These are phyloP conservation scores for Oreonectes daqikongensis DNA, from an alignment of 2,797 vertebrate genomes.

Conservation along the genomic window DNA sequence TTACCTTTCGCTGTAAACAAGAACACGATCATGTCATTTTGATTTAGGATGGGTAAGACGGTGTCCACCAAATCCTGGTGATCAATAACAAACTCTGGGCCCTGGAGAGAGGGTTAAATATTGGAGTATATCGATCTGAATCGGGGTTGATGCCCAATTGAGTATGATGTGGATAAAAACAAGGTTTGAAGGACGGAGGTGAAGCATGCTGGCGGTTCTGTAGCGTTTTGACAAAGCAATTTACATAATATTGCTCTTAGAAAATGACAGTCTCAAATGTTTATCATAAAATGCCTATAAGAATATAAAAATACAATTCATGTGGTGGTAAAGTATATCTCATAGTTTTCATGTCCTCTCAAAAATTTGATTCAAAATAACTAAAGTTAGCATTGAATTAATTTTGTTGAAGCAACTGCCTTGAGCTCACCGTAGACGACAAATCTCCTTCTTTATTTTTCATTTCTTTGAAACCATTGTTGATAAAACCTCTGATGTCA, in stretches of 20 bases:
- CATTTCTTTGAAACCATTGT: conserved; percentile 74
- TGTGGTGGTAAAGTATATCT: too few relatives aligned
- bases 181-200: not conserved
- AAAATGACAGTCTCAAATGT: not conserved
- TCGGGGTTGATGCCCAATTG: not conserved
- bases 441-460: conserved; percentile 77
- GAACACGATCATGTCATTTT: conserved; percentile 76
- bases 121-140: not conserved
- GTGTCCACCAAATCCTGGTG: conserved; percentile 75
- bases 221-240: not conserved
- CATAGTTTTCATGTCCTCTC: too few relatives aligned
- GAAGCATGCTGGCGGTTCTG: not conserved
- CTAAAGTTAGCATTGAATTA: too few relatives aligned
- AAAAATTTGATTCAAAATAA: not conserved
- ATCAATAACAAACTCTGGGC: conserved; percentile 71
- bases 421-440: conserved; percentile 67
- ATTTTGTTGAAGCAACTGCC: conserved; percentile 20
- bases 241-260: not conserved
- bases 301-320: too few relatives aligned
- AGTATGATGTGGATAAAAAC: not conserved
- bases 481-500: conserved; percentile 78
- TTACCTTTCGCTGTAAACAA: conserved; percentile 73
- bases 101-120: conserved; percentile 63
- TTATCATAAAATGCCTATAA: too few relatives aligned
- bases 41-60: conserved; percentile 70